These are phyloP conservation scores for Neotragus moschatus DNA, from an alignment of 2,113 vertebrate species.

Conservation along the genomic window DNA sequence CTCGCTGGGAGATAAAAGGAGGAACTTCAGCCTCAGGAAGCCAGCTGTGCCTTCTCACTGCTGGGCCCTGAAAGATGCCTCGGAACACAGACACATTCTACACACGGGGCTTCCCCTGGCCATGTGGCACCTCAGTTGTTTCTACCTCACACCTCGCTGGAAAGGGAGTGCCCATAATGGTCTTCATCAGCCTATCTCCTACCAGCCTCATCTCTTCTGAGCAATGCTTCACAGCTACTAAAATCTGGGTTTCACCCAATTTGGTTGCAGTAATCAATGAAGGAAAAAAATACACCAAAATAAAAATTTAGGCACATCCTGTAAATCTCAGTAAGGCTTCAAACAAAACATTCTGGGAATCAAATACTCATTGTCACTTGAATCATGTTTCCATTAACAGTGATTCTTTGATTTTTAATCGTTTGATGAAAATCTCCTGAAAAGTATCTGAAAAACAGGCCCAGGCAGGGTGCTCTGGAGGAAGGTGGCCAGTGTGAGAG, in stretches of 20 bases:
- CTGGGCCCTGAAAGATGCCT: background rate
- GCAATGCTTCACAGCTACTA: background rate
- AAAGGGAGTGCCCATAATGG: background rate
- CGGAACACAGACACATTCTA: background rate
- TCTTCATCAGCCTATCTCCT: background rate
- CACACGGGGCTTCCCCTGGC: accelerated
- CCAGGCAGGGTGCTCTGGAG: background rate
- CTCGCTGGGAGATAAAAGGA: accelerated
- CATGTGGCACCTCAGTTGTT: background rate
- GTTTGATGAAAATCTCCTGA: background rate
- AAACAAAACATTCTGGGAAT: background rate
- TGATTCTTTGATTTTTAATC: background rate
- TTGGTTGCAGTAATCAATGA: background rate
- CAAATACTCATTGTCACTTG: background rate
- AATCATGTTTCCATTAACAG: background rate
- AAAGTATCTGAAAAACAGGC: background rate
- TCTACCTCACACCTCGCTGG: background rate
- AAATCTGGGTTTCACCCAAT: background rate
- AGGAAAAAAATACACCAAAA: background rate
- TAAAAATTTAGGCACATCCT: background rate
- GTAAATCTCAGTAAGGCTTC: background rate
- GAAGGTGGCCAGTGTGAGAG: background rate
- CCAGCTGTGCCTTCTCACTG: background rate
- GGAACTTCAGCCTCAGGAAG: accelerated
- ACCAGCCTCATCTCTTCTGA: background rate